Conservation (phyloP, 2,888 invertebrate species). For the Diaphora mendica region DNA sequence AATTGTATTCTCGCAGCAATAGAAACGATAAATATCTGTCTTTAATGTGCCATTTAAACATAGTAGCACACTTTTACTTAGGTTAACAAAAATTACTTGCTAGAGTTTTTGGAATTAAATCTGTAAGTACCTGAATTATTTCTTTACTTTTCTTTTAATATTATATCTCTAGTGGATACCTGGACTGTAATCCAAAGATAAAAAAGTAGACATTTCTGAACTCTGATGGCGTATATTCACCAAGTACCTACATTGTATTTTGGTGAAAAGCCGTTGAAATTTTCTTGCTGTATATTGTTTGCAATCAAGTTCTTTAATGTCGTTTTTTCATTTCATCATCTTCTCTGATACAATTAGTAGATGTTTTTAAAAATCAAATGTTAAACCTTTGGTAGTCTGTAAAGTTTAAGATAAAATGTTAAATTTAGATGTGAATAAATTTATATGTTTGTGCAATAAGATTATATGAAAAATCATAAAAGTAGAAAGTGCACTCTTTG, state of each 20-base stretch:
- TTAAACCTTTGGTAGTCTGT: conserved; percentile 12
- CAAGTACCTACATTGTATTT: neutral
- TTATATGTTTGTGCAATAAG: conserved; percentile 51
- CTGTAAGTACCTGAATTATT: conserved; percentile 64
- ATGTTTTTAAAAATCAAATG: conserved; percentile 27
- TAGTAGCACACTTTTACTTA: conserved; percentile 55
- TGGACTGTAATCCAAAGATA: conserved; percentile 69
- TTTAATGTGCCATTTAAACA: conserved; percentile 55
- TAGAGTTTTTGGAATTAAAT: conserved; percentile 43
- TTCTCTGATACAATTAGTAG: conserved; percentile 20
- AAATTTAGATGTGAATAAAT: conserved; percentile 34
- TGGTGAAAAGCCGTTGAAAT: conserved; percentile 2
- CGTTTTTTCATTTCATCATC: conserved; percentile 19
- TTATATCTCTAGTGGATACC: conserved; percentile 56
- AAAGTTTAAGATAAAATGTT: conserved; percentile 24
- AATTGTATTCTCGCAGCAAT: neutral
- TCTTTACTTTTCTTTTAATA: conserved; percentile 37
- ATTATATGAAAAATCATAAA: conserved; percentile 39
- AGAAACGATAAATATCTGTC: conserved; percentile 26
- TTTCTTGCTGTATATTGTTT: conserved; percentile 35
- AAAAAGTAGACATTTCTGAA: conserved; percentile 58
- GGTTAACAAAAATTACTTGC: conserved; percentile 39
- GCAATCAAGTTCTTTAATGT: conserved; percentile 29
- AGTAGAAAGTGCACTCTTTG: conserved; percentile 44
- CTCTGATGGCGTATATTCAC: conserved; percentile 25